These are phyloP conservation scores for Molossus alvarezi DNA, from an alignment of 2,797 vertebrate species.

Conservation along the genomic window DNA sequence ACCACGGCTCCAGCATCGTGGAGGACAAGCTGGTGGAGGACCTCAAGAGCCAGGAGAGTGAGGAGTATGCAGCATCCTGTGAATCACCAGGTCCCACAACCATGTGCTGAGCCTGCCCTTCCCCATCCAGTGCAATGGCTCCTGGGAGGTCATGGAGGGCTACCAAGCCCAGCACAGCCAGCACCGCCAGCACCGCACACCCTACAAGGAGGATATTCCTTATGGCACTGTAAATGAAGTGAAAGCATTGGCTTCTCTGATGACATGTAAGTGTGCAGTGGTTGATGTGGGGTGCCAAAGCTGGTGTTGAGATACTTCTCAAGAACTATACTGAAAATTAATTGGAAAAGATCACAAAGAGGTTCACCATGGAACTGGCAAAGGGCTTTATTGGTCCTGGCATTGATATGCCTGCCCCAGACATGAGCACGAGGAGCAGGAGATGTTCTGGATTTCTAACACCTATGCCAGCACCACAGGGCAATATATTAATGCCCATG, in stretches of 20 bases:
- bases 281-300: constrained; percentile 99
- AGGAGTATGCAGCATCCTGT: constrained; percentile 97
- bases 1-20: constrained; percentile 96
- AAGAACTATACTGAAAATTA: constrained; percentile 98
- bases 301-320: constrained; percentile 99
- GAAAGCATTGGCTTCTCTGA: constrained; percentile 98
- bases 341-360: constrained; percentile 99
- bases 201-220: constrained; percentile 96
- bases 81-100: constrained; percentile 99
- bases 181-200: constrained; percentile 99
- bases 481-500: too few species aligned
- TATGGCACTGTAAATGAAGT: constrained; percentile 98
- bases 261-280: constrained; percentile 99
- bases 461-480: too few species aligned
- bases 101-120: constrained; percentile 98
- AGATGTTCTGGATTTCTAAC: too few species aligned
- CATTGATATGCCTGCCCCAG: too few species aligned
- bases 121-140: constrained; percentile 97
- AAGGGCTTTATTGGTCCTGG: constrained; percentile 97
- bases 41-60: constrained; percentile 94
- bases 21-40: constrained; percentile 98
- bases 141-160: constrained; percentile 98
- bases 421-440: too few species aligned
- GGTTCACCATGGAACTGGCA: constrained; percentile 99
- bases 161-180: constrained; percentile 99